Percentiles rank a stretch among this genome's conserved stretches.
Evolutionary conservation across 2,888 invertebrate species (phyloP).

Genomic region (Xestia sexstrigata): DNA sequence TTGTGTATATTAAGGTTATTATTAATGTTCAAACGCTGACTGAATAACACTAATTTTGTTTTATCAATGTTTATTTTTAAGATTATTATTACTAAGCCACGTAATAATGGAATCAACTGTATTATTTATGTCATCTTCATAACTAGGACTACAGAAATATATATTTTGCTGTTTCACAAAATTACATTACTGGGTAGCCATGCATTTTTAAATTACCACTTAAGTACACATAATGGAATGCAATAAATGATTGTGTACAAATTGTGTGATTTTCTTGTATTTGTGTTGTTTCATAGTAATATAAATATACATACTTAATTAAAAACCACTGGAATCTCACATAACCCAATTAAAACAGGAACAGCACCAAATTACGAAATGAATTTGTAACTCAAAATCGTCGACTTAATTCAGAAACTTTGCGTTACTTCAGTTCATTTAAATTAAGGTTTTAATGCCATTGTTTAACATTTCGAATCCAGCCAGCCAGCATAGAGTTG

Average conservation of each 20-base stretch:
- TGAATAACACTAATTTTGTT: too few relatives aligned
- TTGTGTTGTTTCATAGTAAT: neutral
- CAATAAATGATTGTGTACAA: too few relatives aligned
- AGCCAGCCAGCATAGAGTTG: conserved; percentile 1
- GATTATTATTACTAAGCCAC: too few relatives aligned
- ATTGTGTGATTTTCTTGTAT: neutral
- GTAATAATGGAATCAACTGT: too few relatives aligned
- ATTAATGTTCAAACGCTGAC: too few relatives aligned
- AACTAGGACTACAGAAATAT: too few relatives aligned
- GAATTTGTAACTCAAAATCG: conserved; percentile 22
- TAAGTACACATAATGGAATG: neutral
- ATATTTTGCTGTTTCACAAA: neutral
- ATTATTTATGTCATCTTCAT: too few relatives aligned
- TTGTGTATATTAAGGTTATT: too few relatives aligned
- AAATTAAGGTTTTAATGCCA: conserved; percentile 27
- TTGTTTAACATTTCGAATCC: conserved; percentile 18
- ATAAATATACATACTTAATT: too few relatives aligned
- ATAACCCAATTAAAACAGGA: neutral
- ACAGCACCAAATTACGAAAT: conserved; percentile 22
- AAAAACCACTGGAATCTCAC: neutral
- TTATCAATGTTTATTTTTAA: too few relatives aligned
- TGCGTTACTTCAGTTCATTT: conserved; percentile 3
- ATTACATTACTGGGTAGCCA: neutral
- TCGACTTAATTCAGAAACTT: conserved; percentile 15
- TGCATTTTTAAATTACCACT: too few relatives aligned